A percentile compares a stretch with the other conserved stretches of the same genome.
phyloP scores from a whole-genome alignment of 2,888 invertebrate species.

The Strigamia crassipes region DNA sequence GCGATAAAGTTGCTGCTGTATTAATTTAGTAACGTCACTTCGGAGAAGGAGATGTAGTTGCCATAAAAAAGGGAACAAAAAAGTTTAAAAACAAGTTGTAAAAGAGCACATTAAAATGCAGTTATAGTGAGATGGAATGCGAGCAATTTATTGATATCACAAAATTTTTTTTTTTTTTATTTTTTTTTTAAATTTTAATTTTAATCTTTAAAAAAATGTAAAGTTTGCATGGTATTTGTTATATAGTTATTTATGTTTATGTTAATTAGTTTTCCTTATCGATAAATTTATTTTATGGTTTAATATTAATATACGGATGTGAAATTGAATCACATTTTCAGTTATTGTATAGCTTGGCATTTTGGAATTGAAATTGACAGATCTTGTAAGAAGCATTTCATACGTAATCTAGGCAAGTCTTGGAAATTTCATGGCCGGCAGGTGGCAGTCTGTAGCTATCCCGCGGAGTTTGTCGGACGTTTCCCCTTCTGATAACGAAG shows the following conservation, averaged over 20 bases:
- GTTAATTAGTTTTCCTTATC: no score
- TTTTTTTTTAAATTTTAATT: no score
- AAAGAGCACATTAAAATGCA: not conserved
- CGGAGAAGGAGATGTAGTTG: not conserved
- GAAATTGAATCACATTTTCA: not conserved
- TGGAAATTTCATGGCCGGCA: slow-evolving; percentile 26
- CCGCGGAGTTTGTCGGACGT: slow-evolving; percentile 8
- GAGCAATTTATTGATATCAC: not conserved
- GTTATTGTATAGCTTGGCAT: not conserved
- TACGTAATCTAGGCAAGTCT: not conserved
- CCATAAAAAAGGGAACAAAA: not conserved
- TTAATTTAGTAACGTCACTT: slow-evolving; percentile 10
- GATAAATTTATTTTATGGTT: no score
- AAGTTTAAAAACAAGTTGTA: slow-evolving; percentile 12
- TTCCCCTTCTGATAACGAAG: not conserved
- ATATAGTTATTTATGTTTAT: no score
- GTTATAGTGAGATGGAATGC: not conserved
- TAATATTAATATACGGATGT: not conserved
- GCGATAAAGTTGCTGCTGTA: slow-evolving; percentile 1
- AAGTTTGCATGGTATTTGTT: no score
- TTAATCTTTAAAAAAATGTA: no score
- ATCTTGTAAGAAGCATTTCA: not conserved
- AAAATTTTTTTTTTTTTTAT: no score
- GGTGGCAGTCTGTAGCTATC: slow-evolving; percentile 6
- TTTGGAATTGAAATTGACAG: not conserved